Evolutionary conservation across 2,113 vertebrate species (phyloP).

Genomic region (Trematomus loennbergii): DNA sequence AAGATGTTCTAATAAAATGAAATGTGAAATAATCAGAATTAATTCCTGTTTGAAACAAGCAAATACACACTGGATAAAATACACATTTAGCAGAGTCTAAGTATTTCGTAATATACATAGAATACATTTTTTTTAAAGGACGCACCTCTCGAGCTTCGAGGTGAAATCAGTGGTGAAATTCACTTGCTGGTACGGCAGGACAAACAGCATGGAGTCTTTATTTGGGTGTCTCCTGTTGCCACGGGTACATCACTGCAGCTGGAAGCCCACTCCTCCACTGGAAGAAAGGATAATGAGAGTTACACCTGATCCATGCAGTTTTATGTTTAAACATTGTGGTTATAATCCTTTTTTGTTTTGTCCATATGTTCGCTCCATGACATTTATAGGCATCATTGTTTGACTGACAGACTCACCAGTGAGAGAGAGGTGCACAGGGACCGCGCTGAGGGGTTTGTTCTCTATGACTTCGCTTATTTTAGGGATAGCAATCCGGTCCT

Average conservation of each 20-base stretch:
- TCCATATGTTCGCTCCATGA: neutral
- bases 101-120: too few relatives aligned
- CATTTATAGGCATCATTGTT: neutral
- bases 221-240: slow-evolving; percentile 46
- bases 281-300: neutral
- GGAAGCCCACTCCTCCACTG: slow-evolving; percentile 64
- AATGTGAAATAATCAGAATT: too few relatives aligned
- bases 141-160: slow-evolving; percentile 69
- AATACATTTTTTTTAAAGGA: neutral
- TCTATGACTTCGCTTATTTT: neutral
- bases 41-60: too few relatives aligned
- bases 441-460: slow-evolving; percentile 69
- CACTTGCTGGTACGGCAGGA: slow-evolving; percentile 71
- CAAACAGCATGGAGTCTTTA: slow-evolving; percentile 16
- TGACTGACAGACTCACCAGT: slow-evolving; percentile 65
- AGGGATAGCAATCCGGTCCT: slow-evolving; percentile 65
- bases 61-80: too few relatives aligned
- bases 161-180: slow-evolving; percentile 46
- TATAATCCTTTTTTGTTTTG: neutral
- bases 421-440: slow-evolving; percentile 76
- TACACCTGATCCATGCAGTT: neutral
- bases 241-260: slow-evolving; percentile 61
- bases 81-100: too few relatives aligned
- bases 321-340: neutral
- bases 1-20: too few relatives aligned